Conservation (phyloP, 2,113 vertebrate species). For the Larimichthys crocea region DNA sequence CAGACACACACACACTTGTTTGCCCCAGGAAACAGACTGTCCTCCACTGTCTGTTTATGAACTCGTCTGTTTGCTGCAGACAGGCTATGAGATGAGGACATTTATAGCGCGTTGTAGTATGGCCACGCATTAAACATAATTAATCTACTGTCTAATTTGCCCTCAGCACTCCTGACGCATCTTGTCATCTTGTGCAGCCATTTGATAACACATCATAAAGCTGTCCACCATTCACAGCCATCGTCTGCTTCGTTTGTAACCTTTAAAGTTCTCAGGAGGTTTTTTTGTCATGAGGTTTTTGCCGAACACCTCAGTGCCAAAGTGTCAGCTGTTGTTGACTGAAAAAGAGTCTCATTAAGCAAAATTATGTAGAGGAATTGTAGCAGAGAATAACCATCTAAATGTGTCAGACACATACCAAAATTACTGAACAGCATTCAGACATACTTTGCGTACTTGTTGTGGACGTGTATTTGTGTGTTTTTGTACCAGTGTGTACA, state of each 20-base stretch:
- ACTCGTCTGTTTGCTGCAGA: constrained; percentile 73
- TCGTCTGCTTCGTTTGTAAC: constrained; percentile 52
- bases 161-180: constrained; percentile 46
- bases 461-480: constrained; percentile 27
- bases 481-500: constrained; percentile 14
- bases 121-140: constrained; percentile 59
- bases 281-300: constrained; percentile 15
- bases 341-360: constrained; percentile 13
- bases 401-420: not conserved
- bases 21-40: constrained; percentile 60
- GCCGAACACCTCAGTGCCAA: not conserved
- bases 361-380: constrained; percentile 6
- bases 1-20: constrained; percentile 18
- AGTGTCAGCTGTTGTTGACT: constrained; percentile 11
- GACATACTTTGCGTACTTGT: not conserved
- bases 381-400: constrained; percentile 11
- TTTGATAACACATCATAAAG: constrained; percentile 51
- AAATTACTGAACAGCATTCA: constrained; percentile 23
- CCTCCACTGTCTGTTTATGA: constrained; percentile 72
- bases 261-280: constrained; percentile 13
- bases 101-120: constrained; percentile 56
- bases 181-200: constrained; percentile 56
- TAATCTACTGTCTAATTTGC: constrained; percentile 73
- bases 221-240: constrained; percentile 7
- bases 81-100: constrained; percentile 63